Percentiles rank a stretch among this genome's conserved stretches.
These are phyloP conservation scores for Dysdera silvatica DNA, from an alignment of 1,140 invertebrate genomes.

Conservation along the genomic window DNA sequence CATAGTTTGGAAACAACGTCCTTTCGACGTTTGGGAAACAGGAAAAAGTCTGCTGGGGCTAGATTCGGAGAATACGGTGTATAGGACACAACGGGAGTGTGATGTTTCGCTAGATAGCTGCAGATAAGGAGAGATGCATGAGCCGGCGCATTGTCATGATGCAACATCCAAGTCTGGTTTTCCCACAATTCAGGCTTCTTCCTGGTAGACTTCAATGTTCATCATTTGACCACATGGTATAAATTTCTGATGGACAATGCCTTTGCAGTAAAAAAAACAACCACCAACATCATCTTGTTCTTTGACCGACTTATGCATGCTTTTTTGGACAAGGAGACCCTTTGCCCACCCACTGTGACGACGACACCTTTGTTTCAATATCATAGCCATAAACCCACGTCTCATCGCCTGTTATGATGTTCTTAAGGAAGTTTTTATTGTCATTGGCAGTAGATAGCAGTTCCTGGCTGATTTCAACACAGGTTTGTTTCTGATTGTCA, in stretches of 20 bases:
- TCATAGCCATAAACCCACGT: too few relatives aligned
- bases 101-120: not conserved
- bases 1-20: not conserved
- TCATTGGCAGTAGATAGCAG: not conserved
- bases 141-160: not conserved
- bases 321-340: too few relatives aligned
- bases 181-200: not conserved
- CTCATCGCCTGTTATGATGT: too few relatives aligned
- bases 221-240: slow-evolving; percentile 1
- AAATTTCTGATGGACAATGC: not conserved
- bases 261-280: not conserved
- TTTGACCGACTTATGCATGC: not conserved
- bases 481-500: too few relatives aligned
- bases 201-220: not conserved
- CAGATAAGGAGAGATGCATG: not conserved
- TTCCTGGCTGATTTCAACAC: too few relatives aligned
- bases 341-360: too few relatives aligned
- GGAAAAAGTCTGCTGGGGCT: not conserved
- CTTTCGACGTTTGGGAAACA: not conserved
- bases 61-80: not conserved
- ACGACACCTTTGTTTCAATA: not conserved
- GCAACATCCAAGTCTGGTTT: not conserved
- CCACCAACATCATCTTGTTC: not conserved
- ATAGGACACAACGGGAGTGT: not conserved
- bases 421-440: too few relatives aligned